A percentile compares a stretch with the other conserved stretches of the same genome.
phyloP scores from a whole-genome alignment of 2,888 invertebrate species.

The Nephrotoma flavescens region DNA sequence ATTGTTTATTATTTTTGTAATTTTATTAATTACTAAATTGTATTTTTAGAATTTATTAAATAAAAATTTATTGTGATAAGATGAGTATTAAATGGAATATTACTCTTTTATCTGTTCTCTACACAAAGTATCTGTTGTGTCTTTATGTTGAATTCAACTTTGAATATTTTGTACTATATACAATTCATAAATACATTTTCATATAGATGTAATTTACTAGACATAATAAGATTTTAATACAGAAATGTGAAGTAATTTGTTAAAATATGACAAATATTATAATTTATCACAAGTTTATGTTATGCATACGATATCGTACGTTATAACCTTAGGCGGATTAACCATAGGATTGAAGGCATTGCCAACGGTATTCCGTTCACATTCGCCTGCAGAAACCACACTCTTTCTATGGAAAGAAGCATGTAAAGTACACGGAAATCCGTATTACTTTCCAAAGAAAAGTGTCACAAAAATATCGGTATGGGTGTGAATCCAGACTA shows the following conservation, averaged over 20 bases:
- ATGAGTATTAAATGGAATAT: background rate
- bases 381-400: too few relatives aligned
- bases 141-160: background rate
- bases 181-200: background rate
- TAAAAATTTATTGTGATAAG: background rate
- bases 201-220: too few relatives aligned
- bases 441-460: too few relatives aligned
- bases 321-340: too few relatives aligned
- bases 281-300: too few relatives aligned
- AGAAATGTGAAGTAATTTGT: background rate
- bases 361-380: too few relatives aligned
- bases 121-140: background rate
- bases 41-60: background rate
- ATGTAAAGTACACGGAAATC: too few relatives aligned
- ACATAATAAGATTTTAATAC: background rate
- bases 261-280: background rate
- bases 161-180: background rate
- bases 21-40: background rate
- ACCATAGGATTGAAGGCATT: too few relatives aligned
- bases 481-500: too few relatives aligned
- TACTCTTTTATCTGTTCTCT: background rate
- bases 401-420: too few relatives aligned
- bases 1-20: background rate
- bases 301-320: too few relatives aligned
- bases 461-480: too few relatives aligned